Base-by-base conservation (phyloP, 2,888 invertebrate species). In the Melolontha melolontha region DNA sequence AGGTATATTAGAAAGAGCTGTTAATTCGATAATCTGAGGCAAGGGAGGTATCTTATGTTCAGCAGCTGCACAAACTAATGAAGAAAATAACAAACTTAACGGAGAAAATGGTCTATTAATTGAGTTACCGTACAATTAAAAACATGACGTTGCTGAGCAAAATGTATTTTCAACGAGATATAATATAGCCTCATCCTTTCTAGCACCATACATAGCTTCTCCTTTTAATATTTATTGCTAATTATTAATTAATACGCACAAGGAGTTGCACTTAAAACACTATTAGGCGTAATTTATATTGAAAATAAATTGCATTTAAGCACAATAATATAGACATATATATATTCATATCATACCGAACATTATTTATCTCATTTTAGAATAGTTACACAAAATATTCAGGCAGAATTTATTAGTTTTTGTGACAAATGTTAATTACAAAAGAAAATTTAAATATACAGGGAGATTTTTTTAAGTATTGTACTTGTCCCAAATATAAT, bases 21-120 rank as follows among this genome's bases (percentile, higher is more conserved):
- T 14, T 14, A 62, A 62, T 27, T 65, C 51, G 65, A 54, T 54
- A 65, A 59, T 47, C 17, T 66, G 51, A 11, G 44, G 49, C 39
- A 49, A 17, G 42, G 12, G 54, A 52, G 27, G 34, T 42, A 16
- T 42, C 17, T 47, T 41, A 34, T 22, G 10, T 29, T 27, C 62
- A 50, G 51, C 65, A 65, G 64, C 59, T 68, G 59, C 64, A 51
- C 66, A 66, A 66, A 66, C 71, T 73, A 73, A 73, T 72, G 70
- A 73, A 73, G 73, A 73, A 72, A 71, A 69, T 73, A 73, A 73
- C 69, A 72, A 71, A 72, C 72, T 73, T 73, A 73, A 68, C 67
- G 70, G 70, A 41, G 72, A 73, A 73, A 73, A 73, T 73, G 73
- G 72, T 71, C 70, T 73, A 73, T 72, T 73, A 73, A 73, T 73